phyloP scores from a whole-genome alignment of 37 sponge, comb jelly and placozoan genomes.

The Beroe ovata region DNA sequence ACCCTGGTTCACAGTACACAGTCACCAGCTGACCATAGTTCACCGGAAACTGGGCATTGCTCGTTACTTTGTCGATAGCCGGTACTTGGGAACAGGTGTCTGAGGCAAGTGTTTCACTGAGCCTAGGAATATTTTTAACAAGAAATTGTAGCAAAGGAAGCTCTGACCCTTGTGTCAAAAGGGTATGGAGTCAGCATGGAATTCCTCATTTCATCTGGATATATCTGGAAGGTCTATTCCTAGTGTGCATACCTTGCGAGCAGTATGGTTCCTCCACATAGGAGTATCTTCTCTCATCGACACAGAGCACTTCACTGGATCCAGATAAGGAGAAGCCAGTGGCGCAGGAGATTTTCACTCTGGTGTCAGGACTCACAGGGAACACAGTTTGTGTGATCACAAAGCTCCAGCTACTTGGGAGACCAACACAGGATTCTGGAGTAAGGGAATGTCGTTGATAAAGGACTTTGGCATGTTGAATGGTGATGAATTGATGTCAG shows the following conservation, averaged over 20 bases:
- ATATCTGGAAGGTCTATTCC: no score
- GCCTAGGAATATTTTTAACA: no score
- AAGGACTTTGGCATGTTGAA: no score
- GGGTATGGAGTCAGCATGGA: no score
- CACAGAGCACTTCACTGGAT: not conserved
- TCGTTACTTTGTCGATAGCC: not conserved
- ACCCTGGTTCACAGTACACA: not conserved
- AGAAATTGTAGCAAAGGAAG: no score
- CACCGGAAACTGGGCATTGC: not conserved
- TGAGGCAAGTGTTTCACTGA: not conserved
- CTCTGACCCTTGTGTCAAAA: no score
- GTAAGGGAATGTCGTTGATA: no score
- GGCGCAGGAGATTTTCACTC: not conserved
- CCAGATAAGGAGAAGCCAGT: not conserved
- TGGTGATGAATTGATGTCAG: no score
- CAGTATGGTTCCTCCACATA: not conserved
- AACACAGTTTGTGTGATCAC: not conserved
- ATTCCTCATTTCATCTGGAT: no score
- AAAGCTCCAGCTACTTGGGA: not conserved
- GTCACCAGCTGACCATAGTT: slow-evolving; percentile 4
- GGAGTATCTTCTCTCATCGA: not conserved
- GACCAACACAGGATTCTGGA: not conserved
- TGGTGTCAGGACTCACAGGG: not conserved
- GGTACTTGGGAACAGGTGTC: not conserved
- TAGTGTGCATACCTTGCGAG: no score